Conservation (phyloP, 2,797 vertebrate genomes). For the Characodon lateralis region DNA sequence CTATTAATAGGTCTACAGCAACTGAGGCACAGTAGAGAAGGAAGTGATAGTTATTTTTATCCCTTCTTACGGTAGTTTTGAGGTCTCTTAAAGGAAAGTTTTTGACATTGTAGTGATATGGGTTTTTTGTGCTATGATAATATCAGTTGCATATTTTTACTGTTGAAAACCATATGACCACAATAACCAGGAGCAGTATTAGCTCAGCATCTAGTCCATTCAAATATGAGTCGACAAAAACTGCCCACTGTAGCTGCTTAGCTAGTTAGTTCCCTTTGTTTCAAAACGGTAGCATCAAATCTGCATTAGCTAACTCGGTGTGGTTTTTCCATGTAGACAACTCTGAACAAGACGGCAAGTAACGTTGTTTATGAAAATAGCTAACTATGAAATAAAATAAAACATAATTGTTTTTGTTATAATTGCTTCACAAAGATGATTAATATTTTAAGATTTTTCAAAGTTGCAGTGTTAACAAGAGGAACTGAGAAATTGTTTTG, state of each 20-base stretch:
- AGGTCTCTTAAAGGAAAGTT: constrained; percentile 16
- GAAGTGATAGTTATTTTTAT: constrained; percentile 28
- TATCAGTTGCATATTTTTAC: neutral
- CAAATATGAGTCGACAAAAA: neutral
- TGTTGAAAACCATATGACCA: neutral
- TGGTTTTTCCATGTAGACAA: neutral
- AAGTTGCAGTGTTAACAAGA: neutral
- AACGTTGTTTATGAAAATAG: neutral
- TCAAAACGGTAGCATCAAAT: neutral
- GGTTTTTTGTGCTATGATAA: neutral
- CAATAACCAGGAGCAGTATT: neutral
- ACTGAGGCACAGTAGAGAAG: constrained; percentile 12
- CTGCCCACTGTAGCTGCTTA: neutral
- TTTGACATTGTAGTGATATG: neutral
- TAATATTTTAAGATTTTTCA: neutral
- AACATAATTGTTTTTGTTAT: neutral
- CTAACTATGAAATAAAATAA: neutral
- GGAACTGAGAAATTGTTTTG: neutral
- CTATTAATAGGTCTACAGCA: constrained; percentile 16
- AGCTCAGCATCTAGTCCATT: neutral
- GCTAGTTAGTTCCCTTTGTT: neutral
- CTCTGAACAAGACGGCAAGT: neutral
- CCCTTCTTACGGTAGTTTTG: constrained; percentile 1
- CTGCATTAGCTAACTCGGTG: neutral
- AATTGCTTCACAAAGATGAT: neutral